Evolutionary conservation across 2,888 invertebrate species (phyloP), one percentile per base, ranked within the genome.

Genomic region (Lacanobia oleracea): DNA sequence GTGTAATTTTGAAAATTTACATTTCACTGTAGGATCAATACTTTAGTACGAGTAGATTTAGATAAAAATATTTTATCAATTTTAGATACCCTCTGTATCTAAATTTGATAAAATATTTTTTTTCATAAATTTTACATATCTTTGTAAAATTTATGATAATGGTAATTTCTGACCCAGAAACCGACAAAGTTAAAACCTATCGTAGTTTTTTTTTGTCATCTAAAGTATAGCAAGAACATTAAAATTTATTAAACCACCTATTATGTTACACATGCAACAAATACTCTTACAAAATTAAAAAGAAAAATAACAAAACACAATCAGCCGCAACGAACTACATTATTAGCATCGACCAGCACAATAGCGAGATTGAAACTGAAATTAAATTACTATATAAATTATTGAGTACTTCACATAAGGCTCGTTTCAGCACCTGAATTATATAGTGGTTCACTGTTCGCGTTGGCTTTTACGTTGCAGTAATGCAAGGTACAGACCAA

Each of bases 381-480:
- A 90, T 90, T 89, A 87, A 90, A 90, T 90, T 91, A 88, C 87
- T 79, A 78, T 86, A 89, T 91, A 91, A 89, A 91, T 91, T 91
- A 88, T 86, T 86, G 75, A 88, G 85, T 77, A 64, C 71, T 75
- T 74, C 62, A 67, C 56, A 78, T 59, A 80, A 75, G 68, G 72
- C 66, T 79, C 65, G 79, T 79, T 83, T 82, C 73, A 68, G 73
- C 48, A 33, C 6, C 69, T 88, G 80, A 87, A 88, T 88, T 83
- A 88, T 88, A 27, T 70, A 86, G 76, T 63, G 79, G 68, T 78
- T 77, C 70, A 73, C 57, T 80, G 77, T 71, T 75, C 67, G 61
- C 56, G 75, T 75, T 70, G 57, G 60, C 61, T 68, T 60, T 70
- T 65, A 61, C 45, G 59, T 40, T 59, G 59, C 59, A 59, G 8